Base-by-base conservation (phyloP, 1,140 invertebrate genomes). In the Conus betulinus region DNA sequence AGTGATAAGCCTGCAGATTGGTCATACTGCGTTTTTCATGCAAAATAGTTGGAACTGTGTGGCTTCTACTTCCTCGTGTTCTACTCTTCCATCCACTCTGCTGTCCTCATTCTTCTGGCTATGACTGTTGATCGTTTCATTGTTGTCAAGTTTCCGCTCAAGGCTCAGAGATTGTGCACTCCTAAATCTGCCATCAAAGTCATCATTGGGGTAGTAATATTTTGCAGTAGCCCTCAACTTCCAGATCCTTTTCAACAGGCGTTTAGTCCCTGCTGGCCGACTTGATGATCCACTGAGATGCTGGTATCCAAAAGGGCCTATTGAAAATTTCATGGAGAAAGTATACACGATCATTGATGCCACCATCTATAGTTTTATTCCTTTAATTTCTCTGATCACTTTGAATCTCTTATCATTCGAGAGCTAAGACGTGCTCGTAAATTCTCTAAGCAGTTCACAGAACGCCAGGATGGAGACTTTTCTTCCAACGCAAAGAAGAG, bases 41-140 rank as follows among this genome's bases (percentile, higher is more conserved):
- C 27, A 23, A 3, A 81, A 63, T 52, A 8, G n/a, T 27, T 85
- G 76, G 39, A 81, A 85, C 27, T 92, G 91, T n/a, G n/a, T 78
- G 89, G 84, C 39, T 76, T 83, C 8, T 79, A 91, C 23, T 87
- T 87, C 55, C 89, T 90, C 87, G 57, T 93, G 10, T 89, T 85
- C 84, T 92, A 92, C 85, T 92, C 85, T 74, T 85, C 88, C 74
- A 89, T 89, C 78, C 79, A 93, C 87, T 90, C 89, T 88, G 88
- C 91, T 39, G 92, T 91, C 15, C 91, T 93, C 90, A 79, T 92
- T 3, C 86, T 93, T 5, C 91, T 94, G 53, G 91, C 91, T 13
- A 93, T 94, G 93, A 94, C 93, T 8, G 86, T 92, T n/a, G 93
- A 94, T 57, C 63, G 93, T 63, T 93, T 91, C 79, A 89, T 93